These are phyloP conservation scores for Dendroctonus ponderosae DNA, from an alignment of 1,140 invertebrate genomes.

Conservation along the genomic window DNA sequence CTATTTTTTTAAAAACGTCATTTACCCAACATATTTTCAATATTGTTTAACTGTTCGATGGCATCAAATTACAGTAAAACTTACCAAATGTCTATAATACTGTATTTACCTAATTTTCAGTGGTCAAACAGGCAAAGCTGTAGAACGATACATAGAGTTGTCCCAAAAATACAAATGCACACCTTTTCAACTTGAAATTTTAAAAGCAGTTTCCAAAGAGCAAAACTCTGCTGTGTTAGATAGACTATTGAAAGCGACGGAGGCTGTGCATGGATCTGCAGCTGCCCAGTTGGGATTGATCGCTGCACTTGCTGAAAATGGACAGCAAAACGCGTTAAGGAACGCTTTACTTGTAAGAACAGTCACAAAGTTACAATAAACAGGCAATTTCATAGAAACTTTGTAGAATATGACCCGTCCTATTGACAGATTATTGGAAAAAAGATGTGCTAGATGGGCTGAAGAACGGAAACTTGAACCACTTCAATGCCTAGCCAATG, in stretches of 20 bases:
- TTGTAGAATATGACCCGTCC: constrained; percentile 29
- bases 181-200: constrained; percentile 58
- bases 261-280: constrained; percentile 50
- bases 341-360: constrained; percentile 49
- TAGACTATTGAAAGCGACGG: constrained; percentile 49
- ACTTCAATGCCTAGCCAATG: constrained; percentile 51
- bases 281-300: constrained; percentile 53
- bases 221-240: constrained; percentile 50
- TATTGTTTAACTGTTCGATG: too few relatives aligned
- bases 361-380: not conserved
- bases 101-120: constrained; percentile 41
- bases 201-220: constrained; percentile 50
- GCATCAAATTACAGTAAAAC: too few relatives aligned
- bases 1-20: too few relatives aligned
- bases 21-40: too few relatives aligned
- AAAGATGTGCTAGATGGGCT: constrained; percentile 55
- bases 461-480: constrained; percentile 53
- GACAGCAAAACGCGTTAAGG: constrained; percentile 52
- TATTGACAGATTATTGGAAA: constrained; percentile 41
- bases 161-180: constrained; percentile 53
- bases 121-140: constrained; percentile 52
- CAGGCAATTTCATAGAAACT: constrained; percentile 10
- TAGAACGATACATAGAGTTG: constrained; percentile 51
- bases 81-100: too few relatives aligned
- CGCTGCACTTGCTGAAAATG: constrained; percentile 55